Percentiles rank a stretch among this genome's conserved stretches.
These are phyloP conservation scores for Sebastiscus albofasciatus DNA, from an alignment of 2,797 vertebrate genomes.

Conservation along the genomic window DNA sequence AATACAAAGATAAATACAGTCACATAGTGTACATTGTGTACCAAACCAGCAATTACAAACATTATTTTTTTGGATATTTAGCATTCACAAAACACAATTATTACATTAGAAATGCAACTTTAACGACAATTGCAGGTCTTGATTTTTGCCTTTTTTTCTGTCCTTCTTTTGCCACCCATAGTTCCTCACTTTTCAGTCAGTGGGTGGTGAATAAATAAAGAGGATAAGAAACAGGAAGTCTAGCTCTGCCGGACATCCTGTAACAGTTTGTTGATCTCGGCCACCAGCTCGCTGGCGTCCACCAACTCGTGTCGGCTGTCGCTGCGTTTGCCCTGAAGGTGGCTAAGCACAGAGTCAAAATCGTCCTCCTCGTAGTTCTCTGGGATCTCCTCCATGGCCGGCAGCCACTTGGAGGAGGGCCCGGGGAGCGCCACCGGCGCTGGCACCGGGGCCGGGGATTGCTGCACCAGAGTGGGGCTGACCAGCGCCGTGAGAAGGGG, in stretches of 20 bases:
- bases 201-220: constrained; percentile 48
- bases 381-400: constrained; percentile 99
- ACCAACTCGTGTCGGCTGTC: constrained; percentile 97
- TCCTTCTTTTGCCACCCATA: constrained; percentile 40
- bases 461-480: constrained; percentile 65
- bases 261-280: constrained; percentile 97
- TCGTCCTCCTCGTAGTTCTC: constrained; percentile 98
- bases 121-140: constrained; percentile 88
- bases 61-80: constrained; percentile 92
- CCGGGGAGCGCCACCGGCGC: constrained; percentile 60
- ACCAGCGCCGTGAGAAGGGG: constrained; percentile 63
- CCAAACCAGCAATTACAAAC: constrained; percentile 92
- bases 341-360: constrained; percentile 93
- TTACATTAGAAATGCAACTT: constrained; percentile 95
- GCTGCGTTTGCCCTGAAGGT: constrained; percentile 87
- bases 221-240: constrained; percentile 18
- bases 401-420: constrained; percentile 92
- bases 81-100: constrained; percentile 98
- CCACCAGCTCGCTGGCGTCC: constrained; percentile 98
- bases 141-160: constrained; percentile 41
- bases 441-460: constrained; percentile 39
- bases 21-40: constrained; percentile 96
- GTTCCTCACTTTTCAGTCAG: constrained; percentile 45
- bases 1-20: constrained; percentile 99
- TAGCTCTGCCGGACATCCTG: constrained; percentile 97